A percentile compares a stretch with the other conserved stretches of the same genome.
phyloP scores from a whole-genome alignment of 1,140 invertebrate genomes.

The Drosophila kikkawai region DNA sequence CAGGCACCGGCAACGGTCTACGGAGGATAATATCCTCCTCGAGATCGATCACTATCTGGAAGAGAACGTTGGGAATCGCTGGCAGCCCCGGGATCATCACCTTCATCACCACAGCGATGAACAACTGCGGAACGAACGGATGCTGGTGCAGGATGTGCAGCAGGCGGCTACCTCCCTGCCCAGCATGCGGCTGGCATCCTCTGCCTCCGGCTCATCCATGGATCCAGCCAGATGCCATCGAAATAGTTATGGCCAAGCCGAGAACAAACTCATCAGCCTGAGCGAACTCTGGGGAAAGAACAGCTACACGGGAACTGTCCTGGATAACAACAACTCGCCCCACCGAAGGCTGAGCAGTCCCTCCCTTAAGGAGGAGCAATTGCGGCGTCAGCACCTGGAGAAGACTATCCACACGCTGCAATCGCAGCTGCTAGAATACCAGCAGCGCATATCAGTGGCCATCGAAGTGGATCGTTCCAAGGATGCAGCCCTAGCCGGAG shows the following conservation, averaged over 20 bases:
- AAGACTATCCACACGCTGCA: slow-evolving; percentile 90
- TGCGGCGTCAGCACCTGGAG: slow-evolving; percentile 91
- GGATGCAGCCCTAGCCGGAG: slow-evolving; percentile 88
- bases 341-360: slow-evolving; percentile 19
- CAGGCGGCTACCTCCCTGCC: slow-evolving; percentile 55
- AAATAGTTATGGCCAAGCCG: slow-evolving; percentile 8
- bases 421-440: slow-evolving; percentile 89
- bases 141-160: slow-evolving; percentile 26
- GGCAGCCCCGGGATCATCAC: slow-evolving; percentile 34
- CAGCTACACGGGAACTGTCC: slow-evolving; percentile 53
- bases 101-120: slow-evolving; percentile 65
- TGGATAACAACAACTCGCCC: slow-evolving; percentile 27
- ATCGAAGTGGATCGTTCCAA: slow-evolving; percentile 91
- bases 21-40: slow-evolving; percentile 62
- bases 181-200: slow-evolving; percentile 50
- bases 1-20: background rate
- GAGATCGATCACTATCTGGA: slow-evolving; percentile 79
- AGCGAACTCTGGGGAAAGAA: slow-evolving; percentile 87
- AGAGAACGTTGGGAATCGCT: slow-evolving; percentile 32
- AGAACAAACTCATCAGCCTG: slow-evolving; percentile 84
- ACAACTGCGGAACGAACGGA: slow-evolving; percentile 38
- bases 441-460: slow-evolving; percentile 92
- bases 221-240: slow-evolving; percentile 6
- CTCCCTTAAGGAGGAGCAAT: slow-evolving; percentile 90
- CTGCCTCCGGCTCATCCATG: slow-evolving; percentile 33